Evolutionary conservation across 2,797 vertebrate species (phyloP).

Genomic region (Diplodus puntazzo): DNA sequence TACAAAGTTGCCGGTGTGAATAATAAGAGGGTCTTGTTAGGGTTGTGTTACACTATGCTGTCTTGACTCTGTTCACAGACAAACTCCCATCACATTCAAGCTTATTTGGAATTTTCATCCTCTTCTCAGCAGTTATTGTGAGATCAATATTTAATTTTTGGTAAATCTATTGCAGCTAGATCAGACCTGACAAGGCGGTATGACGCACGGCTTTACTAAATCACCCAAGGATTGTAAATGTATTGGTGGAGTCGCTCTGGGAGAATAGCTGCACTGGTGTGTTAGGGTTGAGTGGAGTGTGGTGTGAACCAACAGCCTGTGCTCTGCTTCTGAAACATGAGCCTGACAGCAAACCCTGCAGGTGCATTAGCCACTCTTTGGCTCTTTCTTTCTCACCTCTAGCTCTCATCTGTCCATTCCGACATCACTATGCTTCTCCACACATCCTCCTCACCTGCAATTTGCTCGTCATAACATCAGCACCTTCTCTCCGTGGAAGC

Average conservation of each 20-base stretch:
- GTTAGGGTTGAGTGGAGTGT: conserved; percentile 17
- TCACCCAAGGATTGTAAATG: conserved; percentile 60
- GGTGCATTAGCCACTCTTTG: conserved; percentile 14
- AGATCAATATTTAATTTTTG: conserved; percentile 83
- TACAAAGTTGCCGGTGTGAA: conserved; percentile 27
- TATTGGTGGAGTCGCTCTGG: conserved; percentile 44
- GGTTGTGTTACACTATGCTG: conserved; percentile 25
- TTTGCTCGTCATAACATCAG: conserved; percentile 7
- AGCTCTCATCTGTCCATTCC: conserved; percentile 13
- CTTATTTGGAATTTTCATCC: conserved; percentile 52
- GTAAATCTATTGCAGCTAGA: conserved; percentile 68
- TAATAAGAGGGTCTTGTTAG: conserved; percentile 25
- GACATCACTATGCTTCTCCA: conserved; percentile 14
- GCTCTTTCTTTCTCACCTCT: conserved; percentile 15
- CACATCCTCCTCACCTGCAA: not conserved
- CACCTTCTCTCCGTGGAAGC: not conserved
- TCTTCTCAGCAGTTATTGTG: conserved; percentile 57
- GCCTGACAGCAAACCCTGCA: conserved; percentile 28
- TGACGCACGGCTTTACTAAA: conserved; percentile 58
- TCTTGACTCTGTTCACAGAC: conserved; percentile 32
- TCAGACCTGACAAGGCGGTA: conserved; percentile 68
- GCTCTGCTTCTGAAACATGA: conserved; percentile 10
- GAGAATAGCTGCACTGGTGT: conserved; percentile 32
- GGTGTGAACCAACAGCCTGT: conserved; percentile 6
- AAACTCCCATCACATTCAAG: conserved; percentile 39